Base-by-base conservation (phyloP, 1,140 invertebrate genomes). In the Drosophila baimaii region DNA sequence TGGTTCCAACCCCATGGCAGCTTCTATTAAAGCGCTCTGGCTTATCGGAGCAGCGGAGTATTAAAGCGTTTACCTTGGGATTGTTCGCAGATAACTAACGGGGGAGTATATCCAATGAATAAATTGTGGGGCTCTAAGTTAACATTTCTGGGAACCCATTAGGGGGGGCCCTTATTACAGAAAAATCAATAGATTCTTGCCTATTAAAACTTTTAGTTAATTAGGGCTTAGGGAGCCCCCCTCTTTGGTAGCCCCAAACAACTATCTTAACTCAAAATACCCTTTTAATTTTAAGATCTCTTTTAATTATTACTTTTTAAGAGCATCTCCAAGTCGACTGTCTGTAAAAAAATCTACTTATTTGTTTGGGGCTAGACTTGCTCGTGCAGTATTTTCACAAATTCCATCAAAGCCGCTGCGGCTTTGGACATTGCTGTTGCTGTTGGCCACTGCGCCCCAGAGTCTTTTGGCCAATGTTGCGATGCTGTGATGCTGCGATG, bases 391-490 rank as follows among this genome's bases (percentile, higher is more conserved):
- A 39, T 65, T 72, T 72, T 68, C 58, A 37, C 31, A 86, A 86
- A 85, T 85, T 79, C 82, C 70, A 61, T 81, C 70, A 82, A 75
- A 78, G 75, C 65, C 51, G 58, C 39, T 61, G 66, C 58, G 63
- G 59, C 63, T 70, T 52, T 49, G 65, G 46, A 69, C 69, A 47
- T 61, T 43, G 62, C 46, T 39, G 52, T 61, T 43, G 62, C 46
- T 39, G 52, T 27, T 76, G 49, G 33, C 59, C 74, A 46, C 56
- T 46, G 73, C 57, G 46, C 44, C 55, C 65, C 79, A 54, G 37
- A 63, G 23, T 35, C 52, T 41, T 37, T 19, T 41, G 52, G 31
- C 27, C 56, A 70, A 58, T 69, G 74, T 31, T n/a, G 37, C 52
- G 33, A 54, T 61, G 56, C 25, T 29, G 69, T 59, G 73, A 44